Evolutionary conservation across 2,888 invertebrate genomes (phyloP), one percentile per base, ranked within the genome.

Genomic region (Xestia xanthographa): DNA sequence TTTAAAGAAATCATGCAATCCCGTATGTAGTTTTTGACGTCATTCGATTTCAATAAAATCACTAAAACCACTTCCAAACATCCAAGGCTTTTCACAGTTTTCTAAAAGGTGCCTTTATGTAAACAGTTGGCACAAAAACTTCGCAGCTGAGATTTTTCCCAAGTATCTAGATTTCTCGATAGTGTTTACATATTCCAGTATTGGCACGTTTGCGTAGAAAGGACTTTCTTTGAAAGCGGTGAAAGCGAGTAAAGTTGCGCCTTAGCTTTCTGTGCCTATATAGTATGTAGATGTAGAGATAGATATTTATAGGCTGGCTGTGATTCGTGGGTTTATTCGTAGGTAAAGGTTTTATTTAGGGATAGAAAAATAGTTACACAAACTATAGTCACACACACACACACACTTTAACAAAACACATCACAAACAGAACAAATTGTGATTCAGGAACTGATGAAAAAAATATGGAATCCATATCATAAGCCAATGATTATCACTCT

Each of bases 101-200:
- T 45, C 29, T 26, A 60, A 29, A 43, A 43, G 29, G 0, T 17
- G 14, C 8, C 11, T 63, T 53, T n/a, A 29, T 12, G 12, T 43
- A 62, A 77, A 45, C 22, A 11, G 2, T 4, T 11, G 12, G 20
- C 9, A 53, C 11, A 69, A 69, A 75, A 66, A 66, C 34, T 60
- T 8, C 3, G 4, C 3, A 17, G 14, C 14, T 45, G 22, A 34
- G 41, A 58, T 70, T 63, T 66, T 66, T 41, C n/a, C 22, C 8
- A 14, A 68, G 67, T 71, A 79, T 82, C 41, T 41, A 71, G 79
- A 67, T 78, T 73, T 83, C 69, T 83, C 72, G 38, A 72, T 70
- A 70, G 50, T 71, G 45, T 80, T 84, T 73, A 77, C 63, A 69
- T 78, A 81, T 83, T 83, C 76, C 58, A 81, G 69, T 77, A 84